phyloP scores from a whole-genome alignment of 1,140 invertebrate genomes.

The Gonatopus flavifemur region DNA sequence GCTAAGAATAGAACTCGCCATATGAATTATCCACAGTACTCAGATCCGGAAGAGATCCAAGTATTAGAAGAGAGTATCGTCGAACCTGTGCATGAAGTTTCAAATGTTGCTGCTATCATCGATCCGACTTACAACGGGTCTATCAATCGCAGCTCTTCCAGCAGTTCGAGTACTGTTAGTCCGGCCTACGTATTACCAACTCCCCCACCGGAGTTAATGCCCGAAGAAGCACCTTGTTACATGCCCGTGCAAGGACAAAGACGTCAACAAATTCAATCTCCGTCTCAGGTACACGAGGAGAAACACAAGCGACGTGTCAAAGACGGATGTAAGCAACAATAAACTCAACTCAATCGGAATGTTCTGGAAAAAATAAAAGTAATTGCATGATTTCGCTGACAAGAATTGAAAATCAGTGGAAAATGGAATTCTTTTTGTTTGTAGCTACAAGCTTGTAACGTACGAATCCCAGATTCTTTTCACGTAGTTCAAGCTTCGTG shows the following conservation, averaged over 20 bases:
- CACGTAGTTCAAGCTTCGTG: no score
- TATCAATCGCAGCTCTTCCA: conserved; percentile 40
- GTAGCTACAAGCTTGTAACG: no score
- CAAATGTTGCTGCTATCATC: conserved; percentile 54
- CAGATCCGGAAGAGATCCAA: conserved; percentile 57
- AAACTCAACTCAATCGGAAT: no score
- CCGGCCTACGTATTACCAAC: conserved; percentile 44
- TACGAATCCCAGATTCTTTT: no score
- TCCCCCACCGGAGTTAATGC: conserved; percentile 42
- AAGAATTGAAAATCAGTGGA: no score
- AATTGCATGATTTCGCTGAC: no score
- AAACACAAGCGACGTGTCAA: conserved; percentile 57
- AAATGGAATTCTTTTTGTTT: no score
- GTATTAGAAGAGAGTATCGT: conserved; percentile 34
- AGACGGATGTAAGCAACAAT: conserved; percentile 59
- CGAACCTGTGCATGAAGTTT: conserved; percentile 37
- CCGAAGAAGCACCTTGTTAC: conserved; percentile 69
- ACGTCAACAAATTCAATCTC: conserved; percentile 55
- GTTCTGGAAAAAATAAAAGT: no score
- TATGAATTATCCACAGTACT: conserved; percentile 37
- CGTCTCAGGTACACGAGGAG: conserved; percentile 57
- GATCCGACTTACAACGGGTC: conserved; percentile 54
- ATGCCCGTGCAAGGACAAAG: conserved; percentile 80
- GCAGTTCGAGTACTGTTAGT: conserved; percentile 47
- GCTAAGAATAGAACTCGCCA: conserved; percentile 26